Percentiles rank a stretch among this genome's conserved stretches.
Evolutionary conservation across 2,113 vertebrate genomes (phyloP).

Genomic region (Peromyscus maniculatus): DNA sequence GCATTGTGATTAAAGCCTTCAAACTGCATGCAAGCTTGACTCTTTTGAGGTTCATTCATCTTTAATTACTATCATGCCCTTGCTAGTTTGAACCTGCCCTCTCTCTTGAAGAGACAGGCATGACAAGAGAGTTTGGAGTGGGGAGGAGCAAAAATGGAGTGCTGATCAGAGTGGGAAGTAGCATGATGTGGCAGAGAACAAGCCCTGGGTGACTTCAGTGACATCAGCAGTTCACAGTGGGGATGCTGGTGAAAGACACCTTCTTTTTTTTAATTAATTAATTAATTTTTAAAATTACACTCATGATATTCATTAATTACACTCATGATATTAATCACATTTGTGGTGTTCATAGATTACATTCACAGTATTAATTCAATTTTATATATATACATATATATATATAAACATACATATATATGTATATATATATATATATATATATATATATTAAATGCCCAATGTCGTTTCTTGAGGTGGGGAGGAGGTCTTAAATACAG

Average conservation of each 20-base stretch:
- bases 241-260: not conserved
- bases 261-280: no score
- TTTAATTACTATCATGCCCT: conserved; percentile 60
- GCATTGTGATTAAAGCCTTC: conserved; percentile 65
- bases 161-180: conserved; percentile 45
- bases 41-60: conserved; percentile 67
- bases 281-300: no score
- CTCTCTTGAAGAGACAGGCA: conserved; percentile 24
- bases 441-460: no score
- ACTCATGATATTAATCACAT: no score
- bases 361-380: no score
- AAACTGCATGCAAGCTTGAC: conserved; percentile 39
- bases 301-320: no score
- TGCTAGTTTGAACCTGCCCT: conserved; percentile 61
- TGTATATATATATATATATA: no score
- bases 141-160: conserved; percentile 5
- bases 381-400: no score
- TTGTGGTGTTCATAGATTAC: no score
- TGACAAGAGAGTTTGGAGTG: not conserved
- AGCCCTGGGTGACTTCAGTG: conserved; percentile 12
- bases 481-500: no score
- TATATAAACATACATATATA: no score
- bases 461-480: no score
- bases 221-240: not conserved
- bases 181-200: not conserved